A percentile compares a stretch with the other conserved stretches of the same genome.
phyloP scores from a whole-genome alignment of 2,113 vertebrate species.

The Notarius lentiginosus region DNA sequence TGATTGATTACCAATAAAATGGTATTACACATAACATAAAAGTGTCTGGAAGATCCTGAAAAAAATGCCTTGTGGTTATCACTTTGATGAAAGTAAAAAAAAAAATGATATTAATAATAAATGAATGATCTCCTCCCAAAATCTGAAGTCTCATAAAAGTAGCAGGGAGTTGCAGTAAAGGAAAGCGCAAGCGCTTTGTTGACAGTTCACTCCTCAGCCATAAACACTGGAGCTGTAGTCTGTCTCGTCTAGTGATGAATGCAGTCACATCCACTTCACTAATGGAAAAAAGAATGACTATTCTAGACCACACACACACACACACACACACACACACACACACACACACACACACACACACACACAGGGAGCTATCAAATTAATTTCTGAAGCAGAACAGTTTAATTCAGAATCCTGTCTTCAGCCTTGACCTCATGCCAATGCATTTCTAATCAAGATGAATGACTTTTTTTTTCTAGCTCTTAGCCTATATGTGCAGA shows the following conservation, averaged over 20 bases:
- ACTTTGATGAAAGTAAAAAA: not conserved
- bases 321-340: conserved; percentile 34
- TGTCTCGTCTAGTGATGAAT: conserved; percentile 39
- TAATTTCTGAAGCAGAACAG: conserved; percentile 54
- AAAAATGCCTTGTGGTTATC: too few relatives aligned
- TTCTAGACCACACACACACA: conserved; percentile 35
- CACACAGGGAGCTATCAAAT: conserved; percentile 48
- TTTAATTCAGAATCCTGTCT: conserved; percentile 56
- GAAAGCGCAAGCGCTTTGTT: not conserved
- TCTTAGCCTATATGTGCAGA: conserved; percentile 12
- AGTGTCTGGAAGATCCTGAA: not conserved
- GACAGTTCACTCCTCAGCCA: conserved; percentile 25
- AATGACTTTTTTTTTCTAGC: conserved; percentile 54
- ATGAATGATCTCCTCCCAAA: not conserved
- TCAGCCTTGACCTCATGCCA: conserved; percentile 52
- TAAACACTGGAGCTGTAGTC: conserved; percentile 45
- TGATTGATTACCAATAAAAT: not conserved
- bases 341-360: conserved; percentile 31
- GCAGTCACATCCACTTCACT: conserved; percentile 52
- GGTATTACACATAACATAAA: not conserved
- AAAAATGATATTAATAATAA: not conserved
- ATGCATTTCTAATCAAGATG: conserved; percentile 55
- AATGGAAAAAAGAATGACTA: conserved; percentile 55
- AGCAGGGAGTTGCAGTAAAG: not conserved
- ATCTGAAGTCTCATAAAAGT: not conserved